phyloP scores from a whole-genome alignment of 2,797 vertebrate genomes.

The Cryptoblepharus egeriae region DNA sequence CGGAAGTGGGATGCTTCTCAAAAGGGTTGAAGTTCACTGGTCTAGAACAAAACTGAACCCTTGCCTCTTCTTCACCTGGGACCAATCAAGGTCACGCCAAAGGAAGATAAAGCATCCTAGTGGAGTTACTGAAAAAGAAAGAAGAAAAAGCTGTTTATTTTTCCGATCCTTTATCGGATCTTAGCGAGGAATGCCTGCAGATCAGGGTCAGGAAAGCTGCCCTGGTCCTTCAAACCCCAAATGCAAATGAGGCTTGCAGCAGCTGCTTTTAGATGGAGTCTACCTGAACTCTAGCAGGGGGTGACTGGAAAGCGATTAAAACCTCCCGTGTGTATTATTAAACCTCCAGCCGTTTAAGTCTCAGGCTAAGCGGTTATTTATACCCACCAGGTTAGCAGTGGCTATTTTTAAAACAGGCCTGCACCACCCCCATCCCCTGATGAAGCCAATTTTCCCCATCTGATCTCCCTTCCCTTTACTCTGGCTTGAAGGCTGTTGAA shows the following conservation, averaged over 20 bases:
- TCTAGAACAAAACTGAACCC: too few relatives aligned
- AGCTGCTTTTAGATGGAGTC: neutral
- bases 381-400: constrained; percentile 1
- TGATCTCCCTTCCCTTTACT: neutral
- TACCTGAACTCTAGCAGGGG: neutral
- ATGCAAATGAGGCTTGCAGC: neutral
- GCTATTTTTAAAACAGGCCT: constrained; percentile 23
- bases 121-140: too few relatives aligned
- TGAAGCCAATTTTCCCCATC: neutral
- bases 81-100: too few relatives aligned
- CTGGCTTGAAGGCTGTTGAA: too few relatives aligned
- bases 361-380: constrained; percentile 28
- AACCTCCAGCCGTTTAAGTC: neutral
- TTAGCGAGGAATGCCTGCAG: neutral
- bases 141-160: too few relatives aligned
- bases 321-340: constrained; percentile 1
- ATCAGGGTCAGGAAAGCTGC: too few relatives aligned
- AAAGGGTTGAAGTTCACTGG: too few relatives aligned
- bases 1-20: too few relatives aligned
- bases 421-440: too few relatives aligned
- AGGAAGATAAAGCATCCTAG: too few relatives aligned
- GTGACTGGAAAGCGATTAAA: neutral
- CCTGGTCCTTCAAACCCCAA: neutral
- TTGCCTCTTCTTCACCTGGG: too few relatives aligned
- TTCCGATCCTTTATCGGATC: too few relatives aligned